These are phyloP conservation scores for Otolemur garnettii DNA, from an alignment of 2,113 vertebrate species.

Conservation along the genomic window DNA sequence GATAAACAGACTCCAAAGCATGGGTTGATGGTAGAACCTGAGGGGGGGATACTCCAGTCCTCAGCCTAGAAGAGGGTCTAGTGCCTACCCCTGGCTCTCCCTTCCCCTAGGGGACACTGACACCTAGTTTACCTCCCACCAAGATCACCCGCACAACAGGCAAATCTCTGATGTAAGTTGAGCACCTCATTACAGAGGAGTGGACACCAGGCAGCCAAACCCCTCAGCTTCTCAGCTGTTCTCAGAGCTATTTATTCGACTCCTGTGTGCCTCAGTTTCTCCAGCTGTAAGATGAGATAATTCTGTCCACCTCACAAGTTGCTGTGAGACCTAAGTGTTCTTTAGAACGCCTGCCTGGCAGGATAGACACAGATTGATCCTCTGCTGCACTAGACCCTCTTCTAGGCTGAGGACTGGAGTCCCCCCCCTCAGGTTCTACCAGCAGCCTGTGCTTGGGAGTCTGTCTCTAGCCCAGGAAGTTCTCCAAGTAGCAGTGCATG, in stretches of 20 bases:
- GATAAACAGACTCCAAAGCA: not conserved
- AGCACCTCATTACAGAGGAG: not conserved
- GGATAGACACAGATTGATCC: fast-evolving
- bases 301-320: not conserved
- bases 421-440: no score
- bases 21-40: not conserved
- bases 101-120: not conserved
- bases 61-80: not conserved
- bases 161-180: fast-evolving
- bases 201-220: not conserved
- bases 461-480: not conserved
- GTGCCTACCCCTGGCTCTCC: not conserved
- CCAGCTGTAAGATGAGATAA: not conserved
- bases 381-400: no score
- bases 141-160: not conserved
- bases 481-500: fast-evolving
- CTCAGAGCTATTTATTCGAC: not conserved
- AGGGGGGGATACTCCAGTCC: not conserved
- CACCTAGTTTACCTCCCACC: not conserved
- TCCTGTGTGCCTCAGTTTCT: not conserved
- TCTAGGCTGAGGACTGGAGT: no score
- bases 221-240: not conserved
- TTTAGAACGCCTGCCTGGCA: fast-evolving
- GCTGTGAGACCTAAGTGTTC: not conserved
- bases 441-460: no score